Evolutionary conservation across 2,797 vertebrate genomes (phyloP).

Genomic region (Pteropus rufus): DNA sequence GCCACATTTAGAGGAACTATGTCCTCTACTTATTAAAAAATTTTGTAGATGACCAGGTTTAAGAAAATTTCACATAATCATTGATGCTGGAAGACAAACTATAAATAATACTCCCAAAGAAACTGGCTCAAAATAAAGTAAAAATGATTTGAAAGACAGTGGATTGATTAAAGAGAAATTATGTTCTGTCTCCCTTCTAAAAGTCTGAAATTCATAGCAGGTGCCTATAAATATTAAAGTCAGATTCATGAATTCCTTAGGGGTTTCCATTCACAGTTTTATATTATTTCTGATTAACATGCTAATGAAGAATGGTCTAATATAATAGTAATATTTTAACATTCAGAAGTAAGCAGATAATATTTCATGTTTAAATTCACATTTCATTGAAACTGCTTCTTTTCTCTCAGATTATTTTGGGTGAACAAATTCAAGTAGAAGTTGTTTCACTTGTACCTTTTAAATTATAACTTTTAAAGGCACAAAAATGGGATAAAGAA

Average conservation of each 20-base stretch:
- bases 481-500: not conserved
- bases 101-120: not conserved
- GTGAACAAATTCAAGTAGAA: conserved; percentile 1
- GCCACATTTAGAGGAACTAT: not conserved
- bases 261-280: not conserved
- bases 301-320: conserved; percentile 25
- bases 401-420: conserved; percentile 16
- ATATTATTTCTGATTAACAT: conserved; percentile 50
- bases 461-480: conserved; percentile 6
- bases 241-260: not conserved
- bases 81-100: not conserved
- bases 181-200: not conserved
- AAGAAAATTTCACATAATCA: not conserved
- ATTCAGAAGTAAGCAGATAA: conserved; percentile 12
- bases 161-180: not conserved
- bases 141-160: not conserved
- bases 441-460: not conserved
- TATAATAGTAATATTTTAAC: conserved; percentile 39
- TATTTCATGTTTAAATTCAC: conserved; percentile 1
- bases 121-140: not conserved
- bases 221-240: conserved; percentile 33
- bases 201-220: not conserved
- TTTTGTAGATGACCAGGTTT: not conserved
- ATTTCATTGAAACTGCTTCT: conserved; percentile 18
- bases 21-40: not conserved